These are phyloP conservation scores for Drosophila mercatorum DNA, from an alignment of 2,888 invertebrate species.

Conservation along the genomic window DNA sequence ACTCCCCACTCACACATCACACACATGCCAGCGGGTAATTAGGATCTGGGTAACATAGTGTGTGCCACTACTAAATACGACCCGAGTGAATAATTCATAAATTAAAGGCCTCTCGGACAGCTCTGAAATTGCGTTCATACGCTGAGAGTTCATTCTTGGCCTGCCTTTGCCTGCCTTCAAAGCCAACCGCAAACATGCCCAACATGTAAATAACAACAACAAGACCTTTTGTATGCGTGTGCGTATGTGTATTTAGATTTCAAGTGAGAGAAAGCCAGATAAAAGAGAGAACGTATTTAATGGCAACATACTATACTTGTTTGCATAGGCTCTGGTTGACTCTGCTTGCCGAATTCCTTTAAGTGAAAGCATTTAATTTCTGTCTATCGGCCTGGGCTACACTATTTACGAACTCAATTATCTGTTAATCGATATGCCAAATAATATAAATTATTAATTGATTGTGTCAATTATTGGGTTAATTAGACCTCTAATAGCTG, in stretches of 20 bases:
- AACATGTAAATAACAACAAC: constrained; percentile 59
- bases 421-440: not conserved
- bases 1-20: not conserved
- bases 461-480: not conserved
- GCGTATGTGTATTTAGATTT: constrained; percentile 1
- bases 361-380: not conserved
- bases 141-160: constrained; percentile 15
- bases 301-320: constrained; percentile 22
- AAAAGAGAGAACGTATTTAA: not conserved
- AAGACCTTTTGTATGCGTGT: constrained; percentile 6
- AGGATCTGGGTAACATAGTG: constrained; percentile 48
- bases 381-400: not conserved
- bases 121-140: constrained; percentile 17
- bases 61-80: constrained; percentile 62
- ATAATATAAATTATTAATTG: not conserved
- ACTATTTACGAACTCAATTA: not conserved
- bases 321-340: not conserved
- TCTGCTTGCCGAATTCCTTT: not conserved
- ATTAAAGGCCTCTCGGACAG: constrained; percentile 41
- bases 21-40: constrained; percentile 60
- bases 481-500: not conserved
- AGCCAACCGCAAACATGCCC: constrained; percentile 63
- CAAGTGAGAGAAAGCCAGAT: constrained; percentile 2
- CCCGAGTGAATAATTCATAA: constrained; percentile 71
- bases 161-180: constrained; percentile 27